phyloP scores from a whole-genome alignment of 2,797 vertebrate genomes.

The Pipistrellus kuhlii region DNA sequence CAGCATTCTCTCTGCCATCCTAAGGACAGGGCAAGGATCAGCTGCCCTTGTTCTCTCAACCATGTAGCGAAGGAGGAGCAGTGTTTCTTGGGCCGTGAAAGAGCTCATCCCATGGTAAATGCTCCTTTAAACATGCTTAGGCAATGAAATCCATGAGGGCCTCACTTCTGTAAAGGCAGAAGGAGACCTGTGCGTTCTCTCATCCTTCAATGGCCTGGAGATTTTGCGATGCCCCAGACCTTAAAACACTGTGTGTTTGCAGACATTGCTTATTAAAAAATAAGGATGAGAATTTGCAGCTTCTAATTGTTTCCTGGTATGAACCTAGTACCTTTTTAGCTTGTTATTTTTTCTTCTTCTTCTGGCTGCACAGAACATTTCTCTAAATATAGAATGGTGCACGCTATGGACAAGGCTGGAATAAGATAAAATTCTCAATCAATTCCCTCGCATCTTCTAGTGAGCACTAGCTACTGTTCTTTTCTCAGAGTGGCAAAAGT shows the following conservation, averaged over 20 bases:
- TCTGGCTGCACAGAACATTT: conserved; percentile 61
- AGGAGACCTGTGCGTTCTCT: background rate
- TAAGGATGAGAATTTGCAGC: background rate
- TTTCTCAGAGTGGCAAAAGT: conserved; percentile 29
- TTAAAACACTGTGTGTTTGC: background rate
- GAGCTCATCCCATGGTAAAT: background rate
- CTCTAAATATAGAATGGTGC: conserved; percentile 74
- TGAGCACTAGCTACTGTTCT: conserved; percentile 34
- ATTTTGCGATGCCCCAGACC: background rate
- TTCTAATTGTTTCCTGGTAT: conserved; percentile 33
- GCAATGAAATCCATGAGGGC: background rate
- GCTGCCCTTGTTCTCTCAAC: background rate
- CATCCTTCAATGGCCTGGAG: background rate
- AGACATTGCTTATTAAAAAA: conserved; percentile 2
- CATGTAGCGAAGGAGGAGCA: background rate
- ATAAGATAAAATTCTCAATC: conserved; percentile 40
- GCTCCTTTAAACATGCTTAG: background rate
- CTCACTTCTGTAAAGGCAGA: background rate
- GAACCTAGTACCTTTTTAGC: background rate
- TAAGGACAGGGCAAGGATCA: background rate
- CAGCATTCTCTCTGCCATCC: background rate
- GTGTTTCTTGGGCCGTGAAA: background rate
- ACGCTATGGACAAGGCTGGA: background rate
- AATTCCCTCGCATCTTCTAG: conserved; percentile 54
- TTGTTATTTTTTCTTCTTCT: conserved; percentile 17